Percentiles rank a stretch among this genome's conserved stretches.
phyloP scores from a whole-genome alignment of 2,888 invertebrate genomes.

The Rhodophaea formosa region DNA sequence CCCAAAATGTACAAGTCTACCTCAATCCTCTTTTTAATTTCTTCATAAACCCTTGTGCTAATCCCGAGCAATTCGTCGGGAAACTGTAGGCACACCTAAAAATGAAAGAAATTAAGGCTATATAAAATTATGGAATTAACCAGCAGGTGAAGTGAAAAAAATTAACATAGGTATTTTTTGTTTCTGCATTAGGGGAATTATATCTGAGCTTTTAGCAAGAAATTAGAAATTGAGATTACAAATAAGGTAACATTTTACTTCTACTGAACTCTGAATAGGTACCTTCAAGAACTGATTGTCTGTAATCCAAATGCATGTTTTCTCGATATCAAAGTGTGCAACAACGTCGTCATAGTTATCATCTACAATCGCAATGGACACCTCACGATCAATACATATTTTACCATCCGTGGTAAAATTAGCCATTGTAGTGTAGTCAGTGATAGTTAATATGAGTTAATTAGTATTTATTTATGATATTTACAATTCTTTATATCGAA shows the following conservation, averaged over 20 bases:
- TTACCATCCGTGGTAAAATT: constrained; percentile 79
- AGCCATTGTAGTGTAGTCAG: constrained; percentile 57
- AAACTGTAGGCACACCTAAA: constrained; percentile 94
- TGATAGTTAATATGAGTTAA: too few species aligned
- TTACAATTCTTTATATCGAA: too few species aligned
- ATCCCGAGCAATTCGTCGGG: constrained; percentile 89
- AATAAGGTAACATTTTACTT: constrained; percentile 4
- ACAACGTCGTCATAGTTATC: constrained; percentile 53
- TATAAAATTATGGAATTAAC: too few species aligned
- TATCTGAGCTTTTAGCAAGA: too few species aligned
- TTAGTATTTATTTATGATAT: too few species aligned
- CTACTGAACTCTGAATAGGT: constrained; percentile 29
- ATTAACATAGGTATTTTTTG: too few species aligned
- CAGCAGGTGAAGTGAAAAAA: too few species aligned
- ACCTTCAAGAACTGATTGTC: constrained; percentile 85
- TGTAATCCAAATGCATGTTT: constrained; percentile 86
- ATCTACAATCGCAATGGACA: constrained; percentile 44
- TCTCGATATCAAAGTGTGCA: constrained; percentile 80
- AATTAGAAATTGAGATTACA: not conserved
- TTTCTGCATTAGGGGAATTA: too few species aligned
- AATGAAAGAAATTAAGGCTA: not conserved
- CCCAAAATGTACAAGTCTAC: constrained; percentile 89
- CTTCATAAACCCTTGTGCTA: constrained; percentile 84
- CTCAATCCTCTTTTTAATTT: constrained; percentile 66
- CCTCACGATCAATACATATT: constrained; percentile 75